A percentile compares a stretch with the other conserved stretches of the same genome.
Evolutionary conservation across 2,797 vertebrate genomes (phyloP).

Genomic region (Dicrostonyx torquatus): DNA sequence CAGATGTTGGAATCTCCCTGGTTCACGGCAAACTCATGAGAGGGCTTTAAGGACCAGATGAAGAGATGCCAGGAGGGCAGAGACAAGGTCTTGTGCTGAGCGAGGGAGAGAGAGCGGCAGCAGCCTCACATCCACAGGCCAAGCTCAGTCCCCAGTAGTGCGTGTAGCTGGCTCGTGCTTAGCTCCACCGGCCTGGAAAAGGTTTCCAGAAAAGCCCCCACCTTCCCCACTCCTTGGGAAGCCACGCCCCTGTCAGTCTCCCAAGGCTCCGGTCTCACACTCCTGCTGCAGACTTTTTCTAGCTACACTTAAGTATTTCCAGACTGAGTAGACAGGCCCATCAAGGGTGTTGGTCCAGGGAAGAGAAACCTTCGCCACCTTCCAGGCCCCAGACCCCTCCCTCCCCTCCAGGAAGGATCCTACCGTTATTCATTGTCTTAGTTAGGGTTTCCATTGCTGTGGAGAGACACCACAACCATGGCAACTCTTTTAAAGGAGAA

Average conservation of each 20-base stretch:
- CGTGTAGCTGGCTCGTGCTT: neutral
- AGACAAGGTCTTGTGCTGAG: neutral
- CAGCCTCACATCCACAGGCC: neutral
- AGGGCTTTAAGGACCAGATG: neutral
- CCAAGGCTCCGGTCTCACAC: neutral
- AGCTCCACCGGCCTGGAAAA: neutral
- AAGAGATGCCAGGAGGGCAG: neutral
- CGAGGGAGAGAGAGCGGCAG: neutral
- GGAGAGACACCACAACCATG: neutral
- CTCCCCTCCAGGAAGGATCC: too few species aligned
- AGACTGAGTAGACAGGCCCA: neutral
- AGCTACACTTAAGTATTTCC: neutral
- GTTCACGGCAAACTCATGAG: neutral
- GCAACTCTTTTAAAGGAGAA: neutral
- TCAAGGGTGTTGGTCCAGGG: too few species aligned
- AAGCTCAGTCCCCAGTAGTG: neutral
- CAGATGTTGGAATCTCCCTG: neutral
- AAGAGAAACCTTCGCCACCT: neutral
- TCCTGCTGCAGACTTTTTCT: neutral
- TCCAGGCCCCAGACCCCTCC: neutral
- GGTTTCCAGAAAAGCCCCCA: neutral
- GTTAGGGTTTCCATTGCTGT: neutral
- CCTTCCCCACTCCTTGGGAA: neutral
- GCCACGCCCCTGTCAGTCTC: neutral
- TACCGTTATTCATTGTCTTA: neutral